phyloP scores from a whole-genome alignment of 2,797 vertebrate genomes.

The Manis javanica region DNA sequence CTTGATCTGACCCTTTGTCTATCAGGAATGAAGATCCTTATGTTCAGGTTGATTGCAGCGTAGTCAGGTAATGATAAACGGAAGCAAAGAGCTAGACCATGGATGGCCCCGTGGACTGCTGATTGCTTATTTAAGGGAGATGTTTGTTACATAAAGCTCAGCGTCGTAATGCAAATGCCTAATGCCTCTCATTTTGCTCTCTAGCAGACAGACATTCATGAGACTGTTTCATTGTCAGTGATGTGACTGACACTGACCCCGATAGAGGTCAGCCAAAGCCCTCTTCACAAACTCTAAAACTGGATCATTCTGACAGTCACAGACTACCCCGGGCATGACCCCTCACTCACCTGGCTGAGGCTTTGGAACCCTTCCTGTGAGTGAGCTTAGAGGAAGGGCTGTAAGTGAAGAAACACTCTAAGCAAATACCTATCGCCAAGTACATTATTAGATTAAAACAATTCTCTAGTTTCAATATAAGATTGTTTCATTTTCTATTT shows the following conservation, averaged over 20 bases:
- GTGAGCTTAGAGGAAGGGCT: not conserved
- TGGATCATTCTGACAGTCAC: constrained; percentile 55
- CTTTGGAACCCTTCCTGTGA: constrained; percentile 62
- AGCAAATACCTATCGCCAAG: constrained; percentile 64
- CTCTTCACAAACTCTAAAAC: constrained; percentile 71
- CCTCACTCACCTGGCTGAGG: not conserved
- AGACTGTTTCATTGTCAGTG: not conserved
- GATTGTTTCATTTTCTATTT: constrained; percentile 30
- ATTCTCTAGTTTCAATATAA: constrained; percentile 30
- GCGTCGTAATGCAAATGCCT: constrained; percentile 64
- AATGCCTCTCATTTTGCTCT: constrained; percentile 64
- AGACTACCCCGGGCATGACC: not conserved
- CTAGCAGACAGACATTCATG: constrained; percentile 17
- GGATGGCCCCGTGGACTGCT: not conserved
- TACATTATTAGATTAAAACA: constrained; percentile 53
- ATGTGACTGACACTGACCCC: not conserved
- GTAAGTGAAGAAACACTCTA: constrained; percentile 2
- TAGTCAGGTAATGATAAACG: constrained; percentile 81
- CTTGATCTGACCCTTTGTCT: constrained; percentile 47
- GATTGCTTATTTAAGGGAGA: constrained; percentile 60
- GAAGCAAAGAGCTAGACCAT: constrained; percentile 54
- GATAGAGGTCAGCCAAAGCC: constrained; percentile 28
- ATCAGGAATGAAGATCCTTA: constrained; percentile 45
- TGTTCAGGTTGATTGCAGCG: constrained; percentile 79
- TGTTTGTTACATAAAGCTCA: not conserved